These are phyloP conservation scores for Atrina japonica DNA, from an alignment of 2,888 invertebrate genomes.

Conservation along the genomic window DNA sequence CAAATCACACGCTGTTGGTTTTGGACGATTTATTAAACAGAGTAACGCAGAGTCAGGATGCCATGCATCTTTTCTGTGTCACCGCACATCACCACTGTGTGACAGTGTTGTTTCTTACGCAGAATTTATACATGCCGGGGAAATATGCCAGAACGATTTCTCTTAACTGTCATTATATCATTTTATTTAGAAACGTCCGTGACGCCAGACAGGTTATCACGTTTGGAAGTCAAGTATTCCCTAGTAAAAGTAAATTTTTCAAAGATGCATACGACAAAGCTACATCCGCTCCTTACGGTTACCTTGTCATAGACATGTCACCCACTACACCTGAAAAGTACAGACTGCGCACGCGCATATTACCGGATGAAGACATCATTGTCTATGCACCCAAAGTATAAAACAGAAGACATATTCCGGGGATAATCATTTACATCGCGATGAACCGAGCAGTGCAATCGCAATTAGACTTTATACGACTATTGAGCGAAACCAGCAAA, in stretches of 20 bases:
- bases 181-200: constrained; percentile 8
- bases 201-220: constrained; percentile 2
- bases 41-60: background rate
- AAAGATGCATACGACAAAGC: constrained; percentile 27
- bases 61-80: background rate
- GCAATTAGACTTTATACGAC: constrained; percentile 1
- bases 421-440: background rate
- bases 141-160: constrained; percentile 8
- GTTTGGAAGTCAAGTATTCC: constrained; percentile 20
- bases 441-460: constrained; percentile 12
- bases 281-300: constrained; percentile 13
- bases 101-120: constrained; percentile 6
- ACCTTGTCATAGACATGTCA: no score
- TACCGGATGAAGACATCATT: no score
- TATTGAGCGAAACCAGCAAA: background rate
- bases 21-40: constrained; percentile 1
- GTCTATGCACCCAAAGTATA: background rate
- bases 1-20: constrained; percentile 23
- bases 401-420: constrained; percentile 2
- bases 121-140: background rate
- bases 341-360: constrained; percentile 21
- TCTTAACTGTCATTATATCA: constrained; percentile 3
- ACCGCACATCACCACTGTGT: constrained; percentile 4
- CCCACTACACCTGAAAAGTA: constrained; percentile 1
- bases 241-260: constrained; percentile 17